These are phyloP conservation scores for Encarsia formosa DNA, from an alignment of 2,888 invertebrate genomes.

Conservation along the genomic window DNA sequence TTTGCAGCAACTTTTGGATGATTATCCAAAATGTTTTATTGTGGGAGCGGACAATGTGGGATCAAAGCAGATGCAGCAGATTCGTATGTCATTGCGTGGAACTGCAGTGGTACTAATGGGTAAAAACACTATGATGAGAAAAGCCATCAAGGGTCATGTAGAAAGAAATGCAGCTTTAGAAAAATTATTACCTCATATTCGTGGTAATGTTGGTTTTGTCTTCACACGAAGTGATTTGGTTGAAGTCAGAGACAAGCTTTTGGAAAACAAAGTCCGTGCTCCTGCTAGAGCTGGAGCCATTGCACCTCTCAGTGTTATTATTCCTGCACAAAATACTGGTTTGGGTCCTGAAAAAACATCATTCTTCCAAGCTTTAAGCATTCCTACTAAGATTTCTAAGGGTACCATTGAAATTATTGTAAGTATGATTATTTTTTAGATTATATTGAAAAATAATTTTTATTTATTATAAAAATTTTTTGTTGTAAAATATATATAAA, in stretches of 20 bases:
- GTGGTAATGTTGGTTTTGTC: conserved; percentile 97
- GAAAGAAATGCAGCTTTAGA: conserved; percentile 92
- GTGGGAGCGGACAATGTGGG: conserved; percentile 99
- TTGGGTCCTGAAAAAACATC: conserved; percentile 99
- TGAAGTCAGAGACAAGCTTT: conserved; percentile 84
- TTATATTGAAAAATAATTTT: too few species aligned
- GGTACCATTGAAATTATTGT: conserved; percentile 99
- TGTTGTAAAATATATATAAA: too few species aligned
- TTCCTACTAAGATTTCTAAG: conserved; percentile 99
- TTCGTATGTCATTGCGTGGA: conserved; percentile 89
- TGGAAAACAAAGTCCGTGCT: conserved; percentile 96
- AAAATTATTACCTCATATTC: conserved; percentile 91
- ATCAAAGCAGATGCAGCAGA: conserved; percentile 99
- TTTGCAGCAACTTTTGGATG: conserved; percentile 93
- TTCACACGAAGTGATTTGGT: conserved; percentile 95
- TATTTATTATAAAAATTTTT: too few species aligned
- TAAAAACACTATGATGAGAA: conserved; percentile 99
- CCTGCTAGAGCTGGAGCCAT: conserved; percentile 97
- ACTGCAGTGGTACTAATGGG: conserved; percentile 94
- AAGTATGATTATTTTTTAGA: conserved; percentile 38
- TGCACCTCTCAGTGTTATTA: conserved; percentile 91
- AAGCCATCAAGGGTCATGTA: conserved; percentile 95
- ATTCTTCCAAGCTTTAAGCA: conserved; percentile 99
- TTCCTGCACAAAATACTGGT: conserved; percentile 99
- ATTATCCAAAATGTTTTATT: conserved; percentile 98